Evolutionary conservation across 2,888 invertebrate genomes (phyloP), one percentile per base, ranked within the genome.

Genomic region (Agrotis clavis): DNA sequence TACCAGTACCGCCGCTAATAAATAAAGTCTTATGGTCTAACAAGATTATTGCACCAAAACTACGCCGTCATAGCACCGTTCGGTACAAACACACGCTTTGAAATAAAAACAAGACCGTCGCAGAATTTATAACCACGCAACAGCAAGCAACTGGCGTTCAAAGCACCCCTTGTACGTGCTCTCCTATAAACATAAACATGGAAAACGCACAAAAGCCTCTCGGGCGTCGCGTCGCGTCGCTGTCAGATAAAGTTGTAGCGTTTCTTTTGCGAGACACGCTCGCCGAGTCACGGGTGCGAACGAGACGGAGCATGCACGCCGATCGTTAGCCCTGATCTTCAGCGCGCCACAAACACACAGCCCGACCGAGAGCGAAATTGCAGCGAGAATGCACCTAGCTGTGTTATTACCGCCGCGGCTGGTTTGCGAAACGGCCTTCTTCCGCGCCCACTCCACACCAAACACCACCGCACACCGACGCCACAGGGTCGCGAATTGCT

Each of bases 241-340:
- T 94, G 95, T 94, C 95, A 95, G 96, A 96, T 96, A 94, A 94
- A 96, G 94, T 95, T 95, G 95, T 95, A 93, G 94, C 92, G 90
- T 95, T 96, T 95, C 95, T 95, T 96, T 96, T 95, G 93, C 94
- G 87, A 93, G 92, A 92, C 92, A 87, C 85, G 89, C 86, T 87
- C 77, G 86, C 84, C 81, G 84, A 84, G 83, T 78, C 73, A 67
- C 76, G 87, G 57, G 94, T 89, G 93, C 86, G 94, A 95, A 89
- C 65, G 93, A 90, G 95, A 95, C 86, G 89, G 91, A 87, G 85
- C 83, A 88, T 77, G 86, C 90, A 88, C 92, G 93, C 93, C 95
- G 95, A 96, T 96, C 96, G 96, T 96, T 96, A 96, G 96, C 96
- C 96, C 95, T 96, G 96, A 96, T 96, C 96, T 96, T 96, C 96